Base-by-base conservation (phyloP, 2,113 vertebrate genomes). In the Psilopsiagon aymara region DNA sequence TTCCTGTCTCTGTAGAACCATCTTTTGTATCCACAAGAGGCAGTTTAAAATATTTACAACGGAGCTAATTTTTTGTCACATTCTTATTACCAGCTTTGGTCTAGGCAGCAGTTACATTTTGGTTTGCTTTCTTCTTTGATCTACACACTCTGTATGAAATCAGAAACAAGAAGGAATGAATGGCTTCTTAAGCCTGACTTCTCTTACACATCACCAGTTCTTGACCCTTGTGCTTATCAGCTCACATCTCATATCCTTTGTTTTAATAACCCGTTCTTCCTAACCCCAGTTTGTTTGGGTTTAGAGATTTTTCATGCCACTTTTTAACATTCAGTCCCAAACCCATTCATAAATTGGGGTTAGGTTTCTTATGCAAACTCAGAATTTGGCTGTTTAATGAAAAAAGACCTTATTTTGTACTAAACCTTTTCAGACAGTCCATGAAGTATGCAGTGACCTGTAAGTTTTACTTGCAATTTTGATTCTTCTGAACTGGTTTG, bases 121-220 rank as follows among this genome's bases (percentile, higher is more conserved):
- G 59, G 73, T 94, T 66, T 77, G 41, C 82, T 83, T 90, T 82
- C n/a, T 87, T n/a, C 93, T 90, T 86, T 86, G 83, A 78, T 90
- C 68, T 90, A 51, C 55, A 35, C 80, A 81, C 14, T 69, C 79
- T 77, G 10, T 74, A 43, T 81, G 69, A 88, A 93, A 29, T 53
- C 85, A 86, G 51, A 78, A 69, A 29, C 44, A 69, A 66, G 88
- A 66, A 59, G 68, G 28, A 78, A 67, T 28, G 12, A 28, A 37
- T 83, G 82, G 51, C 39, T 86, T 92, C 51, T 64, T 39, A 82
- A 90, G 47, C 71, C 75, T 90, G 79, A 44, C 64, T 70, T 86
- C 46, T 49, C 53, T 90, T 80, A 53, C 25, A 24, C 25, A 44
- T 73, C 24, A 24, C 27, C 41, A 77, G 49, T 60, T 70, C 75